Evolutionary conservation across 2,888 invertebrate species (phyloP), one percentile per base, ranked within the genome.

Genomic region (Yponomeuta cagnagella): DNA sequence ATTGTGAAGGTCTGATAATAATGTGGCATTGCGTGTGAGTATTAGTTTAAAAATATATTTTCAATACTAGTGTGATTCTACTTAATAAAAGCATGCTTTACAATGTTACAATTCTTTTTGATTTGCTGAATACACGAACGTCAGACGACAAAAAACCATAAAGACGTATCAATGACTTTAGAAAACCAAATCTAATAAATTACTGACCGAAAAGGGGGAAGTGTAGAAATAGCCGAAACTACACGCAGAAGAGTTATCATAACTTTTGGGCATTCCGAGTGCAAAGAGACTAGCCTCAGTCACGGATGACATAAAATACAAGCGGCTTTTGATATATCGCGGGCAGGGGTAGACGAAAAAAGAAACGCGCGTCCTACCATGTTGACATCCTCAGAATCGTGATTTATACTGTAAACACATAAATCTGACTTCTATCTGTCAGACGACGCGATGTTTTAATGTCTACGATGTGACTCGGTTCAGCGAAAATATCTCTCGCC

Each of bases 391-490:
- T 80, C 80, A 75, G 74, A 73, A 74, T 70, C 81, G 81, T 92
- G 92, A 93, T 92, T 92, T 92, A 90, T 91, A 86, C 88, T 87
- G 92, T 91, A 92, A 92, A 93, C 92, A 92, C 90, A 92, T 93
- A 92, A 92, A 93, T 92, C 92, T 86, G 92, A 90, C 90, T 90
- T 89, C 85, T 86, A 84, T 86, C 90, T 89, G 90, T 90, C 90
- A 88, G 80, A 76, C 23, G 37, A n/a, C 23, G 48, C 65, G 48
- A 48, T 70, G 70, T 58, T 70, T 48, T 70, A 64, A 65, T 65
- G 65, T 63, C 69, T 64, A 31, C 10, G n/a, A 31, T 31, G 68
- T n/a, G 68, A 68, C 48, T 30, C 43, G 43, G n/a, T 31, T 43
- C 33, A 6, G 69, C 69, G 69, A 52, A 69, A 52, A 70, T 70